Evolutionary conservation across 2,113 vertebrate species (phyloP).

Genomic region (Callocephalon fimbriatum): DNA sequence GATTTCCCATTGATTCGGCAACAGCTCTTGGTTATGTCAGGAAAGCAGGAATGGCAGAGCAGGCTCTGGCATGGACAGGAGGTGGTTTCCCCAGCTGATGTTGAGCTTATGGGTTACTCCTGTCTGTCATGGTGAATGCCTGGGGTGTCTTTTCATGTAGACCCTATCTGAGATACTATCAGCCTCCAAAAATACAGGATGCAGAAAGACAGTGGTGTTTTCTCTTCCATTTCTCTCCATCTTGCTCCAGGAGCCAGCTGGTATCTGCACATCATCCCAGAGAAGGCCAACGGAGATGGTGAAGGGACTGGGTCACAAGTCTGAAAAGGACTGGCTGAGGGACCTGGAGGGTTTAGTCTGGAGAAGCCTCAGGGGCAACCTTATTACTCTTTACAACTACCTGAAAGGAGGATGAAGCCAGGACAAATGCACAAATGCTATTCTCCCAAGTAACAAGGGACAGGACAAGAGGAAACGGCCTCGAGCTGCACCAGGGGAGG

Average conservation of each 20-base stretch:
- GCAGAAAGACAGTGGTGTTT: background rate
- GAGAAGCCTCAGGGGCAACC: background rate
- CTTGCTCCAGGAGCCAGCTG: background rate
- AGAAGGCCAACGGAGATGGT: background rate
- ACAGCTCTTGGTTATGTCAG: accelerated
- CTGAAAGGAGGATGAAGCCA: background rate
- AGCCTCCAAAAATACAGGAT: background rate
- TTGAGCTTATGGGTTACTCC: background rate
- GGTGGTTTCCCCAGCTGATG: background rate
- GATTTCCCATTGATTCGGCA: background rate
- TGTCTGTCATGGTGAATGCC: accelerated
- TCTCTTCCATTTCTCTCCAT: background rate
- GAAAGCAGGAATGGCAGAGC: background rate
- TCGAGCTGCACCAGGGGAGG: too few species aligned
- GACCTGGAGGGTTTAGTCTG: background rate
- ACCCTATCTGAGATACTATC: accelerated
- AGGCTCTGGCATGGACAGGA: background rate
- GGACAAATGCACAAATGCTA: too few species aligned
- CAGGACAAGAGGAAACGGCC: too few species aligned
- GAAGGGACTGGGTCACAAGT: background rate
- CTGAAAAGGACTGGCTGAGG: background rate
- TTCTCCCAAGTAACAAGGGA: too few species aligned
- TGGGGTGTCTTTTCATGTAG: background rate
- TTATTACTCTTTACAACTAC: background rate
- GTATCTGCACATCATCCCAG: background rate